phyloP scores from a whole-genome alignment of 2,888 invertebrate genomes.

The Leptinotarsa tumamoca region DNA sequence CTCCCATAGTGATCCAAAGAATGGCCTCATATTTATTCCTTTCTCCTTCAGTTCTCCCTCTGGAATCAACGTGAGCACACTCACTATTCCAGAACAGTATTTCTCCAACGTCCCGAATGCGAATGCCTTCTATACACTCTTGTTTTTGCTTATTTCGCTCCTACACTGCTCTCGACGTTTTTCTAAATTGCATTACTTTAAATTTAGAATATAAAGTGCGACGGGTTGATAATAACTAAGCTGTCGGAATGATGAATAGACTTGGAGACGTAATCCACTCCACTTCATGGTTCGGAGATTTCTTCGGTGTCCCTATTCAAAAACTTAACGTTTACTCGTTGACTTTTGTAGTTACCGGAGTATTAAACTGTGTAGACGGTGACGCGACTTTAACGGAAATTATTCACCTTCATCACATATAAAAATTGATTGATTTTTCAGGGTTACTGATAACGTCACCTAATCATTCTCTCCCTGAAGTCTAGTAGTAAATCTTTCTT shows the following conservation, averaged over 20 bases:
- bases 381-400: no score
- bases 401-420: no score
- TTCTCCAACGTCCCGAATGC: not conserved
- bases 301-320: not conserved
- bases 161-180: slow-evolving; percentile 9
- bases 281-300: not conserved
- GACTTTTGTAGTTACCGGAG: not conserved
- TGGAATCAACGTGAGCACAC: slow-evolving; percentile 6
- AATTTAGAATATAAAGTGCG: slow-evolving; percentile 24
- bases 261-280: slow-evolving; percentile 9
- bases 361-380: no score
- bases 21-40: slow-evolving; percentile 3
- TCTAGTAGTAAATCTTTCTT: no score
- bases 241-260: slow-evolving; percentile 25
- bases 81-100: not conserved
- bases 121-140: not conserved
- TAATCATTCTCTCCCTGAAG: no score
- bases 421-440: no score
- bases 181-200: slow-evolving; percentile 18
- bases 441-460: no score
- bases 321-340: not conserved
- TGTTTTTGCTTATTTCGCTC: slow-evolving; percentile 2
- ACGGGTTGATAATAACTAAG: slow-evolving; percentile 16
- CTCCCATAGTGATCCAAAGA: not conserved
- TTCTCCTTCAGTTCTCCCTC: not conserved